phyloP scores from a whole-genome alignment of 2,888 invertebrate species.

The Volucella bombylans region DNA sequence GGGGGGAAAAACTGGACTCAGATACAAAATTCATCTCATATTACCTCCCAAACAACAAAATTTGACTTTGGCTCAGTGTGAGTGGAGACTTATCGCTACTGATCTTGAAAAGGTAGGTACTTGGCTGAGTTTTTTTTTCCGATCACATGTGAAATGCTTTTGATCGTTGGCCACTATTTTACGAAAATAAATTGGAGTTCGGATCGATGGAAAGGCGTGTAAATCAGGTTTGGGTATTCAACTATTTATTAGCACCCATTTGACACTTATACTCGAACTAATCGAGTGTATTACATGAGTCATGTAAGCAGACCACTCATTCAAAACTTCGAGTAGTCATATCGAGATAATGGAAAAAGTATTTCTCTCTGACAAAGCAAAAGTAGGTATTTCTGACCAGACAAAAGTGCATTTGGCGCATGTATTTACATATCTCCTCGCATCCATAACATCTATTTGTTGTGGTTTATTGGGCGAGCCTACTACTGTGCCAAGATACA shows the following conservation, averaged over 20 bases:
- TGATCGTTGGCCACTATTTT: conserved; percentile 50
- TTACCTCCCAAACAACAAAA: conserved; percentile 47
- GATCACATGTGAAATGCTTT: conserved; percentile 43
- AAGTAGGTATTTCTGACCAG: conserved; percentile 30
- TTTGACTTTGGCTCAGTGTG: neutral
- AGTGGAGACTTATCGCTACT: conserved; percentile 57
- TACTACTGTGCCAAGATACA: neutral
- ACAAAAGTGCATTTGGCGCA: conserved; percentile 43
- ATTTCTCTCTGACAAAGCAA: neutral
- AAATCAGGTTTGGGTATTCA: conserved; percentile 33
- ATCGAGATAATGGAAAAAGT: too few species aligned
- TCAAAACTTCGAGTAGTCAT: too few species aligned
- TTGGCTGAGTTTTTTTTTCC: conserved; percentile 45
- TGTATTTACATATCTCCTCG: conserved; percentile 24
- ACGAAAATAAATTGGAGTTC: conserved; percentile 43
- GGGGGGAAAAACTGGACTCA: conserved; percentile 25
- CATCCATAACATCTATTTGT: conserved; percentile 15
- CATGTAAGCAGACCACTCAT: too few species aligned
- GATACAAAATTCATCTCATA: conserved; percentile 65
- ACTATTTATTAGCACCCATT: conserved; percentile 29
- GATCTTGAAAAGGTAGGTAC: conserved; percentile 59
- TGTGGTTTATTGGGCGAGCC: conserved; percentile 47
- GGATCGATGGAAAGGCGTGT: conserved; percentile 13
- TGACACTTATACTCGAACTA: neutral
- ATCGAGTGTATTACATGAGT: too few species aligned